Conservation (phyloP, 2,797 vertebrate genomes). For the Eleutherodactylus coqui region DNA sequence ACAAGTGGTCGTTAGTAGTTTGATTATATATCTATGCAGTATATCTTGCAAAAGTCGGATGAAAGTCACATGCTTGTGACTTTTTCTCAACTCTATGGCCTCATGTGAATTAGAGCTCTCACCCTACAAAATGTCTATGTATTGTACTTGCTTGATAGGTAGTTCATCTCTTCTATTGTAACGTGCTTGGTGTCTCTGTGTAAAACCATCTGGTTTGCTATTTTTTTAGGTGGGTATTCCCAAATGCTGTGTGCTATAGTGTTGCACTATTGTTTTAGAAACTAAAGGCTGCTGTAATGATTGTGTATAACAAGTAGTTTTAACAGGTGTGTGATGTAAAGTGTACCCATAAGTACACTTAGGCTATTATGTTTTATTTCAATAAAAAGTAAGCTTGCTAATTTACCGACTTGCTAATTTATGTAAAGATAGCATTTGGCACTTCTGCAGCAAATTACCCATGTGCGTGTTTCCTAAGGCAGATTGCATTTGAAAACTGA, state of each 20-base stretch:
- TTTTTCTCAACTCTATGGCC: neutral
- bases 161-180: neutral
- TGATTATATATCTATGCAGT: neutral
- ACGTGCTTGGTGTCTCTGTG: neutral
- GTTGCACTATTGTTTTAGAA: neutral
- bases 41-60: neutral
- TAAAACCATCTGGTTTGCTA: neutral
- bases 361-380: slow-evolving; percentile 3
- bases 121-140: neutral
- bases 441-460: slow-evolving; percentile 26
- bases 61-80: neutral
- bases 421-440: slow-evolving; percentile 39
- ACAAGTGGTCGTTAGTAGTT: neutral
- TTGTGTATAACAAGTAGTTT: neutral
- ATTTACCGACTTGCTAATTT: slow-evolving; percentile 33
- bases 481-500: slow-evolving; percentile 27
- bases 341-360: neutral
- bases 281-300: neutral
- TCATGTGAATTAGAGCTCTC: too few species aligned
- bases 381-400: slow-evolving; percentile 11
- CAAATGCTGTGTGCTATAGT: neutral
- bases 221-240: neutral
- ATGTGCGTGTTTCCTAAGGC: slow-evolving; percentile 32
- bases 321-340: slow-evolving; percentile 22
- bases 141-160: neutral